phyloP scores from a whole-genome alignment of 2,888 invertebrate species.

The Diadegma fenestrale region DNA sequence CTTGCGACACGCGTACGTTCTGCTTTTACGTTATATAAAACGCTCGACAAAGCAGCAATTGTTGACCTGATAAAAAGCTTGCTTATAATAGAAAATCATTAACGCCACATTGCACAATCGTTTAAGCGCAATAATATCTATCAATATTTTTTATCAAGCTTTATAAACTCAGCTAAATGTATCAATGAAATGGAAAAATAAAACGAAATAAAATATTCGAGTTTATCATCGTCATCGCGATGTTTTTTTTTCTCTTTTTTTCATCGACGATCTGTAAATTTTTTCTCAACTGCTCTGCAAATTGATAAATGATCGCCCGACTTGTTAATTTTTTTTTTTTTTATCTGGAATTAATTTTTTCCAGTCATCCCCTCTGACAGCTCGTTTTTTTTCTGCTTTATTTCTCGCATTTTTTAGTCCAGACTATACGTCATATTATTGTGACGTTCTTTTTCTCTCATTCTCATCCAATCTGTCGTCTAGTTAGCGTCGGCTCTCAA shows the following conservation, averaged over 20 bases:
- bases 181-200: conserved; percentile 8
- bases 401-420: conserved; percentile 23
- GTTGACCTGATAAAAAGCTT: conserved; percentile 64
- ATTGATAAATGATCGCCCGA: conserved; percentile 3
- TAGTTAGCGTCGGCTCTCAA: conserved; percentile 50
- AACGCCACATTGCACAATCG: conserved; percentile 27
- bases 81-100: conserved; percentile 48
- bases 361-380: conserved; percentile 79
- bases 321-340: conserved; percentile 67
- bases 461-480: conserved; percentile 52
- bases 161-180: background rate
- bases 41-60: conserved; percentile 55
- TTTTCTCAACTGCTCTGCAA: background rate
- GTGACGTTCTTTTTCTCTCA: conserved; percentile 54
- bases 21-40: conserved; percentile 44
- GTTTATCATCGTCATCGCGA: too few relatives aligned
- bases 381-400: conserved; percentile 76
- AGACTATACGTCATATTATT: conserved; percentile 52
- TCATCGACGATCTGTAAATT: background rate
- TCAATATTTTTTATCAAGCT: conserved; percentile 5
- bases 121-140: conserved; percentile 24
- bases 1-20: conserved; percentile 54
- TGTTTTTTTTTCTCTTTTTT: background rate
- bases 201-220: background rate
- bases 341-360: conserved; percentile 73